phyloP scores from a whole-genome alignment of 2,797 vertebrate species.

The Naso thynnoides region DNA sequence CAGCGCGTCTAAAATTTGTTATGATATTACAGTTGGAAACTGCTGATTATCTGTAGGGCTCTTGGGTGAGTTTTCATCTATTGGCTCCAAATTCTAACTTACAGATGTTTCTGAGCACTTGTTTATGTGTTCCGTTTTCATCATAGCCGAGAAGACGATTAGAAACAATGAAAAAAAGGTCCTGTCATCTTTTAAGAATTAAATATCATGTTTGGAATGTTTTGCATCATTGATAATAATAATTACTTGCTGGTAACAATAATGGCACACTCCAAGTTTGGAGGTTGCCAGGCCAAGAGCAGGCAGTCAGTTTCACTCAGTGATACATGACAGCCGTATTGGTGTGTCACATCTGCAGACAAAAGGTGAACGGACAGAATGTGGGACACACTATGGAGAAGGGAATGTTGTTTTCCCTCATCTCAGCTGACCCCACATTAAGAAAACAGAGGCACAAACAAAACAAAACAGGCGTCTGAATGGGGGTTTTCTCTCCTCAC shows the following conservation, averaged over 20 bases:
- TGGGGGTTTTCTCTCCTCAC: conserved; percentile 69
- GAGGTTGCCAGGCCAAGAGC: neutral
- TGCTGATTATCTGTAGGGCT: no score
- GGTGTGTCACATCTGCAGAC: conserved; percentile 51
- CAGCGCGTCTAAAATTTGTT: no score
- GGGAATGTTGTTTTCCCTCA: conserved; percentile 57
- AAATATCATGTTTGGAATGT: neutral
- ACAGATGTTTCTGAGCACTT: conserved; percentile 28
- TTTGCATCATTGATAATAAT: neutral
- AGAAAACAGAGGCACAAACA: conserved; percentile 52
- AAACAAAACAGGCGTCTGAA: conserved; percentile 27
- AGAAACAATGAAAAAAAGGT: neutral
- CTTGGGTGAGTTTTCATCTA: no score
- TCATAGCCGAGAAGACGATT: neutral
- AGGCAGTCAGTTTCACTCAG: neutral
- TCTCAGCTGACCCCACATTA: conserved; percentile 62
- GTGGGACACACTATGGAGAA: conserved; percentile 27
- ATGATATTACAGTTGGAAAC: no score
- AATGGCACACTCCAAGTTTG: neutral
- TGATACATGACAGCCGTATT: conserved; percentile 24
- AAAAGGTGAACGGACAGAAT: conserved; percentile 48
- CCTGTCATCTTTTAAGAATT: neutral
- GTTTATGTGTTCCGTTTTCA: conserved; percentile 2
- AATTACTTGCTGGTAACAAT: neutral
- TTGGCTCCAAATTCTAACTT: neutral